Evolutionary conservation across 2,113 vertebrate genomes (phyloP).

Genomic region (Hiodon alosoides): DNA sequence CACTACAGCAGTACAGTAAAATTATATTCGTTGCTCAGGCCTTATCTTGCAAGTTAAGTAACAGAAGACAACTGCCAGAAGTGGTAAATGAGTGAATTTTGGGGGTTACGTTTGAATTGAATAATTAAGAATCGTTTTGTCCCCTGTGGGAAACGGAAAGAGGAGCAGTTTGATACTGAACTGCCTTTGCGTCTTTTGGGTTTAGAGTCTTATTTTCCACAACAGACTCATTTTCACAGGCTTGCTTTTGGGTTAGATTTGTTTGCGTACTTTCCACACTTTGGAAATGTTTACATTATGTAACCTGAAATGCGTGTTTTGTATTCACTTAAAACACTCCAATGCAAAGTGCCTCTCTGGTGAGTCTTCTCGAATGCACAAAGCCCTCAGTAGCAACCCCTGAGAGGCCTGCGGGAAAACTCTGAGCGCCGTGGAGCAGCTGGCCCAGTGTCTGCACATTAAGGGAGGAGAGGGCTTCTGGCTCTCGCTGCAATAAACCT

Average conservation of each 20-base stretch:
- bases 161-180: constrained; percentile 6
- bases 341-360: neutral
- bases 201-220: constrained; percentile 8
- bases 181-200: neutral
- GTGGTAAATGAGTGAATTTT: constrained; percentile 16
- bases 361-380: neutral
- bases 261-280: constrained; percentile 5
- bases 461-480: neutral
- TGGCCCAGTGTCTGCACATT: neutral
- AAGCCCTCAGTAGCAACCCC: neutral
- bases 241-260: neutral
- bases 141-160: neutral
- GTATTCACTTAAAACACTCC: neutral
- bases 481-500: neutral
- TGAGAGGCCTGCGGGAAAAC: neutral
- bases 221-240: constrained; percentile 4
- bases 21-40: neutral
- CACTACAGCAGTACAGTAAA: neutral
- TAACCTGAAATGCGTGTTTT: constrained; percentile 13
- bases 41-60: neutral
- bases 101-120: constrained; percentile 11
- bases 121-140: constrained; percentile 9
- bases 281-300: constrained; percentile 21
- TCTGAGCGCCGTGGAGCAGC: neutral
- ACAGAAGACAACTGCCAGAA: constrained; percentile 1